These are phyloP conservation scores for Ennomos erosarius DNA, from an alignment of 2,888 invertebrate species.

Conservation along the genomic window DNA sequence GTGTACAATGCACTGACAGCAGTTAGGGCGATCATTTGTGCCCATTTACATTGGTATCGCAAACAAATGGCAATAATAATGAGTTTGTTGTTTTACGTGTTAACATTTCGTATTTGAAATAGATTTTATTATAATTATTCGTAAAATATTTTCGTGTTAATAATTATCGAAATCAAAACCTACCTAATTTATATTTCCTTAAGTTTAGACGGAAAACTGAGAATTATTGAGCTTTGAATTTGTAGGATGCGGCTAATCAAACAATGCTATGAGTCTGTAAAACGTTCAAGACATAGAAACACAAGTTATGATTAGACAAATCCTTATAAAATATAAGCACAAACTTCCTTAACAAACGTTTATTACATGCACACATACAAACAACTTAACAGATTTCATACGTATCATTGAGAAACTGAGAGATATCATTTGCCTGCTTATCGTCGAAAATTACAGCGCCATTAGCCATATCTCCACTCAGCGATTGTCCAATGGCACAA, in stretches of 20 bases:
- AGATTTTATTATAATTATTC: too few species aligned
- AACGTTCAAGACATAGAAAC: too few species aligned
- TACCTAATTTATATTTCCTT: too few species aligned
- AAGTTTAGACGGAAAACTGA: too few species aligned
- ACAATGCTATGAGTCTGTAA: too few species aligned
- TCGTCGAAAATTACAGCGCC: conserved; percentile 58
- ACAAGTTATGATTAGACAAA: too few species aligned
- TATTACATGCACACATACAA: conserved; percentile 16
- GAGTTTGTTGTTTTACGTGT: conserved; percentile 12
- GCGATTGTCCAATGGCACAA: conserved; percentile 68
- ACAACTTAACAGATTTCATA: conserved; percentile 34
- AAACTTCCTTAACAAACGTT: conserved; percentile 9
- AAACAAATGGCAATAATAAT: conserved; percentile 45
- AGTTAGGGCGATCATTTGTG: conserved; percentile 58
- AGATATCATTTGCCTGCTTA: conserved; percentile 49
- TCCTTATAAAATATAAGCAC: too few species aligned
- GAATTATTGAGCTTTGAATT: too few species aligned
- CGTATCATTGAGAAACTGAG: conserved; percentile 39
- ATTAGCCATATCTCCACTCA: conserved; percentile 61
- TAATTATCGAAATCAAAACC: too few species aligned
- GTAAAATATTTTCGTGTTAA: too few species aligned
- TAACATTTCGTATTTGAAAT: conserved; percentile 8
- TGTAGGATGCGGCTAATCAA: too few species aligned
- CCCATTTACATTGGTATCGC: conserved; percentile 50
- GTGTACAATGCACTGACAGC: conserved; percentile 51